phyloP scores from a whole-genome alignment of 2,113 vertebrate genomes.

The Andinoacara biseriatus region DNA sequence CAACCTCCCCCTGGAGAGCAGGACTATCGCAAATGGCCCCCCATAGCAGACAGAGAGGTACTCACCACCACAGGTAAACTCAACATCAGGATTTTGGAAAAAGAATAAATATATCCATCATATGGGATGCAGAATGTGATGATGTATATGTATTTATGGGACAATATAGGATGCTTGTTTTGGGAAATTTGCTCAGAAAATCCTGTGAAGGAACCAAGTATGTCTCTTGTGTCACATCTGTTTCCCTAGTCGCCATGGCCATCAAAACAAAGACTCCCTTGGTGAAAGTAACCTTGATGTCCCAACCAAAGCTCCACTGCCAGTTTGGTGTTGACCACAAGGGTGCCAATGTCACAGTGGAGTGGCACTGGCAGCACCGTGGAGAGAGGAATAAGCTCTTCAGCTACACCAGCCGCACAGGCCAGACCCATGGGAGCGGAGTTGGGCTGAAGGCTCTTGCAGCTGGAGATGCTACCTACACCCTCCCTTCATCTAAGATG shows the following conservation, averaged over 20 bases:
- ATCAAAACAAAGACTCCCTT: slow-evolving; percentile 67
- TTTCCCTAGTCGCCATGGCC: slow-evolving; percentile 72
- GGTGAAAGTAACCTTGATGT: slow-evolving; percentile 57
- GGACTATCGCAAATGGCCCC: slow-evolving; percentile 33
- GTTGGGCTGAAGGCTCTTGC: slow-evolving; percentile 57
- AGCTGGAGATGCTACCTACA: slow-evolving; percentile 74
- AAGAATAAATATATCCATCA: neutral
- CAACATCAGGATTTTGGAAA: neutral
- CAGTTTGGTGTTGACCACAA: slow-evolving; percentile 77
- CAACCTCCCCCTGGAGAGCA: slow-evolving; percentile 15
- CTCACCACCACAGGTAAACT: slow-evolving; percentile 72
- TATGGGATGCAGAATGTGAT: neutral
- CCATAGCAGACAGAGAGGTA: slow-evolving; percentile 64
- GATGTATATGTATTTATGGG: neutral
- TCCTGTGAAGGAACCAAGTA: neutral
- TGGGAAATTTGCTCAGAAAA: neutral
- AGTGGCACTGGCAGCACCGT: slow-evolving; percentile 64
- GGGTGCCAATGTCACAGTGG: slow-evolving; percentile 36
- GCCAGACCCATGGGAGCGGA: slow-evolving; percentile 38
- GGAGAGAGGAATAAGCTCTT: slow-evolving; percentile 66
- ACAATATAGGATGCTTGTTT: neutral
- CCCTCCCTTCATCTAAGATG: slow-evolving; percentile 47
- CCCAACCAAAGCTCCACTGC: slow-evolving; percentile 73
- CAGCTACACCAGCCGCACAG: slow-evolving; percentile 51
- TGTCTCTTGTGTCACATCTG: neutral